Evolutionary conservation across 1,140 invertebrate genomes (phyloP).

Genomic region (Monomorium pharaonis): DNA sequence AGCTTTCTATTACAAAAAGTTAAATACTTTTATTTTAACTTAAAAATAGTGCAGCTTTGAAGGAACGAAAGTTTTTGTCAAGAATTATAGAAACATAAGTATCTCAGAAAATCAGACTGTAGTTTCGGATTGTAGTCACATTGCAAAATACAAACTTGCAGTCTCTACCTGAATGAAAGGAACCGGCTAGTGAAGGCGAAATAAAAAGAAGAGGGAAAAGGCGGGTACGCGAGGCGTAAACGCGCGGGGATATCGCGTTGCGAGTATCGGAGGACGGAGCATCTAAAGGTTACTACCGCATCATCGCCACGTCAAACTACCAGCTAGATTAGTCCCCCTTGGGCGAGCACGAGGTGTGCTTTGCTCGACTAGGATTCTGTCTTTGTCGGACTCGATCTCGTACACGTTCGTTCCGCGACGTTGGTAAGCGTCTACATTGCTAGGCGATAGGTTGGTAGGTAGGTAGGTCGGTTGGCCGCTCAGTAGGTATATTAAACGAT

Average conservation of each 20-base stretch:
- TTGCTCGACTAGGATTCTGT: conserved; percentile 66
- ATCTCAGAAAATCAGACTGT: neutral
- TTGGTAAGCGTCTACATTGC: conserved; percentile 73
- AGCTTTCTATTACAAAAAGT: neutral
- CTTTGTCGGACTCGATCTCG: conserved; percentile 65
- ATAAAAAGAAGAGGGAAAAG: neutral
- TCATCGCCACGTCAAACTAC: conserved; percentile 79
- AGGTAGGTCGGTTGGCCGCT: conserved; percentile 74
- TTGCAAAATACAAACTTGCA: neutral
- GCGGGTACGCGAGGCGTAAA: conserved; percentile 15
- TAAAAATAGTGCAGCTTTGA: neutral
- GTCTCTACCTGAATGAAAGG: neutral
- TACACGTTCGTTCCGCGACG: conserved; percentile 71
- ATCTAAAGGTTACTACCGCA: conserved; percentile 80
- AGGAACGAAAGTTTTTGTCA: neutral
- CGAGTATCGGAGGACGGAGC: conserved; percentile 44
- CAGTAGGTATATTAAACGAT: conserved; percentile 82
- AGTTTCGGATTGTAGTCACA: neutral
- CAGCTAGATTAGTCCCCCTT: conserved; percentile 79
- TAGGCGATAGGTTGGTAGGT: conserved; percentile 75
- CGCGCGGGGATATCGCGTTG: conserved; percentile 60
- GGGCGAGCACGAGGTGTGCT: conserved; percentile 79
- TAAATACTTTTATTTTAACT: neutral
- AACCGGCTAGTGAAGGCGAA: neutral
- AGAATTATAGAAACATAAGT: neutral